A percentile compares a stretch with the other conserved stretches of the same genome.
Conservation (phyloP, 2,797 vertebrate genomes). For the Tangara arthus region DNA sequence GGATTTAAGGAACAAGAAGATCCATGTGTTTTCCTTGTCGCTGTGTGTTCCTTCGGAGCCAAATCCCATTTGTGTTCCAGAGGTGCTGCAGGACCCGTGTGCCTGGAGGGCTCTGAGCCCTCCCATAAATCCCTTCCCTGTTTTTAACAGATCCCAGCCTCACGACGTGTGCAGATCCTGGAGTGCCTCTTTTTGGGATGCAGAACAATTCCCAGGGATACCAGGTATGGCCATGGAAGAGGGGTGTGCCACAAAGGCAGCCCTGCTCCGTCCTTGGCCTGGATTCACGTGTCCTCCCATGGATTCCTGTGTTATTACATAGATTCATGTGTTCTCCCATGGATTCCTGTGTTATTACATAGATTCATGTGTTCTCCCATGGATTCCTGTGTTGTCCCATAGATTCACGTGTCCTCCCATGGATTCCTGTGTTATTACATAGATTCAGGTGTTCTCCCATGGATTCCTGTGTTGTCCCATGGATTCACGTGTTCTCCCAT, state of each 20-base stretch:
- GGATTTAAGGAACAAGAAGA: not conserved
- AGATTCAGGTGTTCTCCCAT: rapidly evolving
- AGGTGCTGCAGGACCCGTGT: not conserved
- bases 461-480: rapidly evolving
- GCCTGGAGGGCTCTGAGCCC: not conserved
- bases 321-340: rapidly evolving
- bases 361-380: rapidly evolving
- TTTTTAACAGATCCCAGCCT: slow-evolving; percentile 85
- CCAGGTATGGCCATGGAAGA: slow-evolving; percentile 77
- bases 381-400: not conserved
- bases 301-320: rapidly evolving
- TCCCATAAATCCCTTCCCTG: not conserved
- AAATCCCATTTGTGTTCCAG: rapidly evolving
- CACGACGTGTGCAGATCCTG: slow-evolving; percentile 89
- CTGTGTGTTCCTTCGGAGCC: rapidly evolving
- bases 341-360: rapidly evolving
- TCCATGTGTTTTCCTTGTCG: not conserved
- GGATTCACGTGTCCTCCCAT: rapidly evolving
- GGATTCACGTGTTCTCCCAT: rapidly evolving
- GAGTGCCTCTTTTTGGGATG: slow-evolving; percentile 87
- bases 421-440: rapidly evolving
- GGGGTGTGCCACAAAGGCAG: rapidly evolving
- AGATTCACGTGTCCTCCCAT: rapidly evolving
- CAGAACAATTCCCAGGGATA: slow-evolving; percentile 96
- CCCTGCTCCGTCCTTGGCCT: rapidly evolving